A percentile compares a stretch with the other conserved stretches of the same genome.
These are phyloP conservation scores for Trichopoda pennipes DNA, from an alignment of 2,888 invertebrate genomes.

Conservation along the genomic window DNA sequence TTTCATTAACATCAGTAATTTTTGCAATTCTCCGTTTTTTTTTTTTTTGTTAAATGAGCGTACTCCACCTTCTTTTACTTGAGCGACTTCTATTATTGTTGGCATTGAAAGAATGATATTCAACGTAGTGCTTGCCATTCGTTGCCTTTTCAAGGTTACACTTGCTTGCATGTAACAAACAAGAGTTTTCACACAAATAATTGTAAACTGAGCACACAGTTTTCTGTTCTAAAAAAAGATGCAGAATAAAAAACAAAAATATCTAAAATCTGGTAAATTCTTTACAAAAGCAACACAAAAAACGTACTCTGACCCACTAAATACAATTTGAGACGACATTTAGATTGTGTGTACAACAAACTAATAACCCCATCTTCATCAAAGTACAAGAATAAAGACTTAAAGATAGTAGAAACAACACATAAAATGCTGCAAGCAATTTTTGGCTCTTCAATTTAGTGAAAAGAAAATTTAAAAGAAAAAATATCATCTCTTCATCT, in stretches of 20 bases:
- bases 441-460: constrained; percentile 29
- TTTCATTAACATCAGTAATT: constrained; percentile 3
- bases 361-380: not conserved
- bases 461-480: constrained; percentile 19
- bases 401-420: not conserved
- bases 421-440: constrained; percentile 31
- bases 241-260: not conserved
- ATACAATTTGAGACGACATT: constrained; percentile 1
- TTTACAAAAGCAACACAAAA: not conserved
- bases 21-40: not conserved
- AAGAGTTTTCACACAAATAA: constrained; percentile 40
- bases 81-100: constrained; percentile 33
- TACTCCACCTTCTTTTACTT: constrained; percentile 46
- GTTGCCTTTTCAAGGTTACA: constrained; percentile 34
- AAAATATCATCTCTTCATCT: not conserved
- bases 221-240: constrained; percentile 1
- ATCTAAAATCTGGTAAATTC: not conserved
- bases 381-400: constrained; percentile 10
- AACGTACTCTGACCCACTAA: constrained; percentile 40
- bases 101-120: constrained; percentile 37
- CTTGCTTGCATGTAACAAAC: constrained; percentile 47
- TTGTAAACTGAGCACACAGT: constrained; percentile 6
- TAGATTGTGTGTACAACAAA: not conserved
- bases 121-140: constrained; percentile 7
- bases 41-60: not conserved